phyloP scores from a whole-genome alignment of 1,140 invertebrate species.

The Euwallacea fornicatus region DNA sequence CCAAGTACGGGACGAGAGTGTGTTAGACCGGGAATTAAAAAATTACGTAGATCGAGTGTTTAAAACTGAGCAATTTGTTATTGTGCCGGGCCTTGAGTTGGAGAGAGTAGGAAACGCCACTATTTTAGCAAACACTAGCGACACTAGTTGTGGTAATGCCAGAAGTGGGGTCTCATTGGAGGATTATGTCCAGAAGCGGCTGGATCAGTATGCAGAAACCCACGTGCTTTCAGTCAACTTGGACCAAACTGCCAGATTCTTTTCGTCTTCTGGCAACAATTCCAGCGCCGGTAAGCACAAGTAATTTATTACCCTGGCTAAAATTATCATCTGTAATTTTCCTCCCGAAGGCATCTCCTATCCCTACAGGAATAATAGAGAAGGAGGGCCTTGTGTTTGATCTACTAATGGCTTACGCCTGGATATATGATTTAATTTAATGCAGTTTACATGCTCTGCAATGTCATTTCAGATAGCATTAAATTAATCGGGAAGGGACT shows the following conservation, averaged over 20 bases:
- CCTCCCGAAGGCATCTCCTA: too few relatives aligned
- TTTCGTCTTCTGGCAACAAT: slow-evolving; percentile 40
- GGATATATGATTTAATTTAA: too few relatives aligned
- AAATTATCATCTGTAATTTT: background rate
- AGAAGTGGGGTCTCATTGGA: slow-evolving; percentile 39
- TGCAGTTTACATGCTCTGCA: too few relatives aligned
- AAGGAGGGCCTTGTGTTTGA: too few relatives aligned
- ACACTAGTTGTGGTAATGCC: slow-evolving; percentile 29
- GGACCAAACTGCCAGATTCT: slow-evolving; percentile 61
- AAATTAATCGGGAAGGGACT: too few relatives aligned
- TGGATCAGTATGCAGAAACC: slow-evolving; percentile 52
- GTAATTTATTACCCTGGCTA: background rate
- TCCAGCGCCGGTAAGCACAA: slow-evolving; percentile 9
- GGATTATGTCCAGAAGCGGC: slow-evolving; percentile 46
- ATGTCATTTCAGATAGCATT: too few relatives aligned
- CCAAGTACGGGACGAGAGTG: slow-evolving; percentile 36
- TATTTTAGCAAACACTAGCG: background rate
- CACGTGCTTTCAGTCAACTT: slow-evolving; percentile 60
- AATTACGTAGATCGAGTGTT: slow-evolving; percentile 53
- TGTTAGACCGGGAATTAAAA: slow-evolving; percentile 50
- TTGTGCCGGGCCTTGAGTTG: slow-evolving; percentile 58
- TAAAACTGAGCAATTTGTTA: slow-evolving; percentile 52
- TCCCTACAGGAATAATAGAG: too few relatives aligned
- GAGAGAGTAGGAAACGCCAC: slow-evolving; percentile 42
- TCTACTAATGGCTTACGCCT: too few relatives aligned